Base-by-base conservation (phyloP, 2,888 invertebrate species). In the Stenodera caucasica region DNA sequence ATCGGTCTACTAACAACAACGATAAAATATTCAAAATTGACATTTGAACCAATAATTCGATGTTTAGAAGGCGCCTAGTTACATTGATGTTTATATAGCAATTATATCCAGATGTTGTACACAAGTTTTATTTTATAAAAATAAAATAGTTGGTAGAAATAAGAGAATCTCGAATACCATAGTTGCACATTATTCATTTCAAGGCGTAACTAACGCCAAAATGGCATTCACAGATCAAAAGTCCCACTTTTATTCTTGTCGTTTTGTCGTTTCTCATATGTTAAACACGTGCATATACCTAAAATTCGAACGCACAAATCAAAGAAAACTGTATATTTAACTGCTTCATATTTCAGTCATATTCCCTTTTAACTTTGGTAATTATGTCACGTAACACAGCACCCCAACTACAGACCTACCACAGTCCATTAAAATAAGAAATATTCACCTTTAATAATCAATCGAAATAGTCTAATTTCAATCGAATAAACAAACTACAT, bases 11-110 rank as follows among this genome's bases (percentile, higher is more conserved):
- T 63, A 65, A 68, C 68, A 69, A 67, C 66, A n/a, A n/a, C 62
- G 67, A 70, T 75, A 75, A 75, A 74, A 60, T 68, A 65, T 68
- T 74, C 72, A 72, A 71, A 26, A 71, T 67, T 73, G 72, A 73
- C 64, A 67, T 68, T 71, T 66, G 5, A 72, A 68, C n/a, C 72
- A 71, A 74, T 76, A 73, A 70, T 63, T 68, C 68, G 69, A 73
- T 73, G 73, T 74, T 75, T 71, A 74, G n/a, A 70, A 70, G 68
- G 66, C 61, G 61, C 50, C 64, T 71, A 69, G 75, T 76, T 77
- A 75, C 74, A 73, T 73, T 74, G 61, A 64, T 69, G 68, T 71
- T 71, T 5, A n/a, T n/a, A n/a, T n/a, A 70, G 69, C 72, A 70
- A 75, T 74, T 71, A 73, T 71, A 72, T 71, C 70, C 75, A 75